Conservation (phyloP, 2,113 vertebrate species). For the Catharus minimus region DNA sequence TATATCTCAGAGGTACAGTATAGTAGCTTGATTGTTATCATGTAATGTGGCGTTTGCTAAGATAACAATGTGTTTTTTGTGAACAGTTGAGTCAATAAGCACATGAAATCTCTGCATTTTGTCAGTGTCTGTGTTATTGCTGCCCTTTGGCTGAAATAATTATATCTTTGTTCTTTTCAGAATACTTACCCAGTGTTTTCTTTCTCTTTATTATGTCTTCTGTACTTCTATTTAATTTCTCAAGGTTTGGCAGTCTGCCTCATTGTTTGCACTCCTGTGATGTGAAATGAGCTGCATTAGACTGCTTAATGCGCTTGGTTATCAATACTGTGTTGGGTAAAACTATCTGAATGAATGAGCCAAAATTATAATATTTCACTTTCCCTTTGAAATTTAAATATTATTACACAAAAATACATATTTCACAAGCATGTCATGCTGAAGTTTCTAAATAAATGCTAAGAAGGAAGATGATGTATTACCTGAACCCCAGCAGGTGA, state of each 20-base stretch:
- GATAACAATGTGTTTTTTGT: slow-evolving; percentile 7
- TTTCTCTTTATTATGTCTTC: background rate
- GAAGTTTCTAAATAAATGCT: background rate
- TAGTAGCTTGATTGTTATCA: slow-evolving; percentile 22
- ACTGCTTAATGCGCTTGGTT: background rate
- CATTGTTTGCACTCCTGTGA: background rate
- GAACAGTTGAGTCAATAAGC: slow-evolving; percentile 10
- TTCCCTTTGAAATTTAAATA: background rate
- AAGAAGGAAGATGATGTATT: background rate
- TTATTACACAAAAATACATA: background rate
- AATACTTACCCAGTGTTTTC: background rate
- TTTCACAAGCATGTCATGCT: background rate
- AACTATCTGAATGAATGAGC: background rate
- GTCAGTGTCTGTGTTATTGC: background rate
- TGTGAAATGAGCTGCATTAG: background rate
- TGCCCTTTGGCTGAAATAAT: slow-evolving; percentile 13
- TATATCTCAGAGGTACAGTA: background rate
- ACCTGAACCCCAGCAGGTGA: background rate
- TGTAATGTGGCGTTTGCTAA: slow-evolving; percentile 22
- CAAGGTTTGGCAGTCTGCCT: background rate
- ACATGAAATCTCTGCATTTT: slow-evolving; percentile 9
- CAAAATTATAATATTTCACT: background rate
- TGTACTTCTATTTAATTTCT: background rate
- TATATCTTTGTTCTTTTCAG: background rate
- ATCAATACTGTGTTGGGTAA: background rate